Percentiles rank a stretch among this genome's conserved stretches.
phyloP scores from a whole-genome alignment of 1,140 invertebrate genomes.

The Brevipalpus yothersi region DNA sequence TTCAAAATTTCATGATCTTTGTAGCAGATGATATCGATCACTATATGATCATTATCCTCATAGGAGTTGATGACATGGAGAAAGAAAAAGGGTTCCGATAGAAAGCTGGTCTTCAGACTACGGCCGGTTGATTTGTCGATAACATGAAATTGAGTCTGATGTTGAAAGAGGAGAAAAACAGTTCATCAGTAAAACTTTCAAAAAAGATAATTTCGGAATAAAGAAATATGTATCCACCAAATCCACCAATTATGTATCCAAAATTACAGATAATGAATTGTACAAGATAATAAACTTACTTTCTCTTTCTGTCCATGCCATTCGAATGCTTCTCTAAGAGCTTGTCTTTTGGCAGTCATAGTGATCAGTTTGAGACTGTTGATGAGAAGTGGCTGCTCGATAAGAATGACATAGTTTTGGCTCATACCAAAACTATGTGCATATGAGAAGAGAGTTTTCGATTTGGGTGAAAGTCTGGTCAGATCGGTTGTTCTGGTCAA shows the following conservation, averaged over 20 bases:
- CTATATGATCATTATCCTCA: conserved; percentile 24
- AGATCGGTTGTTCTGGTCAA: conserved; percentile 16
- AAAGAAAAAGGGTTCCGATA: conserved; percentile 23
- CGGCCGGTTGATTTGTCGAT: conserved; percentile 22
- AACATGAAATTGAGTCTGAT: conserved; percentile 21
- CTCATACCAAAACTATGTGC: conserved; percentile 30
- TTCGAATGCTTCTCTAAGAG: conserved; percentile 23
- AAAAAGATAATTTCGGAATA: neutral
- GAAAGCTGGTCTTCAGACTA: conserved; percentile 17
- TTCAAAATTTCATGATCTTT: conserved; percentile 20
- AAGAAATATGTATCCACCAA: conserved; percentile 14
- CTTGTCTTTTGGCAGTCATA: conserved; percentile 19
- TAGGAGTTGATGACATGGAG: conserved; percentile 31
- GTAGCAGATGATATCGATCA: conserved; percentile 22
- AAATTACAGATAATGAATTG: neutral
- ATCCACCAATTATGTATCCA: neutral
- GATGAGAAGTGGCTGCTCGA: conserved; percentile 25
- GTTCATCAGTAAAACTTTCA: neutral
- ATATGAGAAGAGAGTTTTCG: conserved; percentile 21
- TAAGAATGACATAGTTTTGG: conserved; percentile 25
- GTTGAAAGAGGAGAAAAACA: neutral
- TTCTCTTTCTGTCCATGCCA: conserved; percentile 21
- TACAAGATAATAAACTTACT: neutral
- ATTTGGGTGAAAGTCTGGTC: conserved; percentile 20
- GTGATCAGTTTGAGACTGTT: conserved; percentile 22